Evolutionary conservation across 2,797 vertebrate species (phyloP), one percentile per base, ranked within the genome.

Genomic region (Dryobates pubescens): DNA sequence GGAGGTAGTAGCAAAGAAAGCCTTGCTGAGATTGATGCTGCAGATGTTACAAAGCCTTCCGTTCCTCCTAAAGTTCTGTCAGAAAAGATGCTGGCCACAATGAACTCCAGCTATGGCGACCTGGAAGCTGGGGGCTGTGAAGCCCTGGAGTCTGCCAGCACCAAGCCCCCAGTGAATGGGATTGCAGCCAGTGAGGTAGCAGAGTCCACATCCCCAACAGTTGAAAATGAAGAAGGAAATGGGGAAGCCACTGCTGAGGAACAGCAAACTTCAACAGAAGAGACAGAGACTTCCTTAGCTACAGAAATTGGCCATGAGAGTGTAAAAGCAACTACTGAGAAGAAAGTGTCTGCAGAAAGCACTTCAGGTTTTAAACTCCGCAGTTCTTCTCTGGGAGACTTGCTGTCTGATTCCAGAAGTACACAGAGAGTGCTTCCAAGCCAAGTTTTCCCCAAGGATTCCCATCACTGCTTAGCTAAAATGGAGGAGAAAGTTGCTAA

Each of bases 401-500:
- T 99, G 77, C 96, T 99, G 38, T 96, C 93, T 15, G 97, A 97
- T 65, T 80, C 95, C 3, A 95, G 65, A 36, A 86, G 45, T 20
- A 49, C 41, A 47, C 26, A n/a, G 54, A 93, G 32, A 74, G 82
- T 67, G 41, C 73, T n/a, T 38, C 88, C 17, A 69, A 69, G 27
- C 10, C 81, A 62, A 19, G n/a, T 45, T 24, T 75, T 70, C 64
- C 86, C 71, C 8, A 77, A 89, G 47, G 91, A 86, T 65, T 81
- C 95, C 65, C 95, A 30, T 45, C 95, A 96, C 49, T 94, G 97
- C 20, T 76, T 98, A 80, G 90, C 74, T 49, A 94, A 97, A 92
- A 98, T 99, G 90, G 97, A 98, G 96, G 97, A 97, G 58, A 98
- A 98, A 94, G 98, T 99, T 80, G 97, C 98, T 69, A 94, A 96